Evolutionary conservation across 2,797 vertebrate genomes (phyloP), one percentile per base, ranked within the genome.

Genomic region (Loriculus beryllinus): DNA sequence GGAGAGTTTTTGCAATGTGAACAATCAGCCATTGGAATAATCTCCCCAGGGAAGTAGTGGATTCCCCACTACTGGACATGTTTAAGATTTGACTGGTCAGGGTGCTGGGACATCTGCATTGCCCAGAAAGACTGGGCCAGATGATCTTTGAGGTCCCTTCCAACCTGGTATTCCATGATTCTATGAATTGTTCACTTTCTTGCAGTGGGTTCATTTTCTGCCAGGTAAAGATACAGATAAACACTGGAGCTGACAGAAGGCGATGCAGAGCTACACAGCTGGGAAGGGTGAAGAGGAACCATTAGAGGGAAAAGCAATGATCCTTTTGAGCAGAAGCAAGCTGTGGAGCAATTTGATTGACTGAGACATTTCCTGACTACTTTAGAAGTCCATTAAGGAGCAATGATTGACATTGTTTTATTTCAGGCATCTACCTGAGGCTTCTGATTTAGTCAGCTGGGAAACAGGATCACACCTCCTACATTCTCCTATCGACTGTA

Each of bases 361-460:
- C 57, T 49, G 49, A 95, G 76, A 76, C 84, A 81, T 92, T 91
- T 94, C 91, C 94, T 93, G 89, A 92, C 85, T 94, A 60, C 92
- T 93, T 95, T 69, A 89, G 48, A 83, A 96, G 92, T 93, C 94
- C 95, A 96, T 93, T 95, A 96, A 92, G 79, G 82, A 95, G 57
- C 62, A 78, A 29, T 96, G 94, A 93, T 91, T 92, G 91, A 95
- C 89, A 81, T 15, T 43, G 59, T 42, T 89, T 89, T 92, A 81
- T 96, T 93, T 91, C 76, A 93, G 62, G 60, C 92, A 89, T 23
- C 82, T 92, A 96, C 91, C 94, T 93, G 92, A 95, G 95, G 89
- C 79, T 85, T 89, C 57, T 68, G 87, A 93, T 92, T 96, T 77
- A 94, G 62, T 82, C 86, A 94, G 35, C 82, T 69, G 76, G 57